Conservation (phyloP, 1,140 invertebrate genomes). For the Coenobita brevimanus region DNA sequence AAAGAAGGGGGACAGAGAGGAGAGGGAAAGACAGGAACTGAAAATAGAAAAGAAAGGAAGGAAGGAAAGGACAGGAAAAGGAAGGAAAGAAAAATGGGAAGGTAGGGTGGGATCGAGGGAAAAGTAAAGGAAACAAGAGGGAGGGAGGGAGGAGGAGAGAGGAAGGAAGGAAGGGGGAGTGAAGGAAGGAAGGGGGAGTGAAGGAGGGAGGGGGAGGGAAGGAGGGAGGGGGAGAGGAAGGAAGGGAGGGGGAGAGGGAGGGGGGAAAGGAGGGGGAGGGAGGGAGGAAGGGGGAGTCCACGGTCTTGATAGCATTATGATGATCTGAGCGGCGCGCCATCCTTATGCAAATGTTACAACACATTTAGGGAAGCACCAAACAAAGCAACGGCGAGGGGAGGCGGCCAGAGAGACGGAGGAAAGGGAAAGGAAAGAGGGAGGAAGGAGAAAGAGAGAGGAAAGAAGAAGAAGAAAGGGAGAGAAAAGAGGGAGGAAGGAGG, state of each 20-base stretch:
- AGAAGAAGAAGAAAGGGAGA: too few species aligned
- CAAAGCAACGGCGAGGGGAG: too few species aligned
- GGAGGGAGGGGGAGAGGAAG: not conserved
- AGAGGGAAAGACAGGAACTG: not conserved
- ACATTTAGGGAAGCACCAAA: too few species aligned
- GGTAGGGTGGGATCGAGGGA: not conserved
- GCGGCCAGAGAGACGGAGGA: too few species aligned
- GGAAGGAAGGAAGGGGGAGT: constrained; percentile 14
- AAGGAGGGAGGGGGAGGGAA: not conserved
- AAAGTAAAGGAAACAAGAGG: not conserved
- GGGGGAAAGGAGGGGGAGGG: not conserved
- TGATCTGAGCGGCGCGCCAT: too few species aligned
- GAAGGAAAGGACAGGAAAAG: not conserved
- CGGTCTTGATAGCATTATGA: not conserved
- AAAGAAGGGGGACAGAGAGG: not conserved
- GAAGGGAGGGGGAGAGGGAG: not conserved
- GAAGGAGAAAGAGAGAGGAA: too few species aligned
- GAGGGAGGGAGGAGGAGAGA: not conserved
- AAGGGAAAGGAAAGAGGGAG: too few species aligned
- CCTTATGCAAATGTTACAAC: too few species aligned
- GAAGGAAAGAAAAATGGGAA: not conserved
- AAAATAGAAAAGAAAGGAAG: not conserved
- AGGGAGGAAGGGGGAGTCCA: not conserved
- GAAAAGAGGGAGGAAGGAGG: too few species aligned
- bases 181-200: not conserved